Evolutionary conservation across 1,140 invertebrate genomes (phyloP).

Genomic region (Dendrolimus kikuchii): DNA sequence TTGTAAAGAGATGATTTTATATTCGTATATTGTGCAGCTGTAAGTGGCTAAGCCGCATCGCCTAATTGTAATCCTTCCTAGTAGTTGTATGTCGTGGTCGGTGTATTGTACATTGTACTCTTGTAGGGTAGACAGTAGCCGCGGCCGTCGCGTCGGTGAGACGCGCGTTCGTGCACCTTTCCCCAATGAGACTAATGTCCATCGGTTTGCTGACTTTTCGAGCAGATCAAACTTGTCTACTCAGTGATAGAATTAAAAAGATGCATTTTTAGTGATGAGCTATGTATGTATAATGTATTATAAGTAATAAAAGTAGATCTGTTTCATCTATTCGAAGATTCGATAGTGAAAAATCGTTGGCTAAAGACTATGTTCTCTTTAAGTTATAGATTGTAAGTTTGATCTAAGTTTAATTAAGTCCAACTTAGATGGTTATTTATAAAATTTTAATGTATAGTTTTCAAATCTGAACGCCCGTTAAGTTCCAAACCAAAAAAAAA

Average conservation of each 20-base stretch:
- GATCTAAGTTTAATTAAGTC: conserved; percentile 59
- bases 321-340: conserved; percentile 72
- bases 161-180: conserved; percentile 22
- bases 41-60: conserved; percentile 57
- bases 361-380: conserved; percentile 64
- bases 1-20: conserved; percentile 65
- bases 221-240: conserved; percentile 68
- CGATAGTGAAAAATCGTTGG: conserved; percentile 59
- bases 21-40: conserved; percentile 65
- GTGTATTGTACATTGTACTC: conserved; percentile 25
- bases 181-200: conserved; percentile 40
- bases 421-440: conserved; percentile 66
- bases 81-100: conserved; percentile 48
- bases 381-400: conserved; percentile 47
- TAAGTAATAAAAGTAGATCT: conserved; percentile 65
- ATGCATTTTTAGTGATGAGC: conserved; percentile 70
- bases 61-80: conserved; percentile 66
- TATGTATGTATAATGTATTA: conserved; percentile 59
- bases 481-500: conserved; percentile 63
- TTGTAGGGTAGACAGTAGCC: conserved; percentile 29
- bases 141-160: conserved; percentile 12
- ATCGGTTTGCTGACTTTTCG: conserved; percentile 66
- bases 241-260: conserved; percentile 66
- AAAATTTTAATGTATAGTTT: conserved; percentile 60
- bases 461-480: conserved; percentile 56